These are phyloP conservation scores for Megalurothrips usitatus DNA, from an alignment of 2,888 invertebrate genomes.

Conservation along the genomic window DNA sequence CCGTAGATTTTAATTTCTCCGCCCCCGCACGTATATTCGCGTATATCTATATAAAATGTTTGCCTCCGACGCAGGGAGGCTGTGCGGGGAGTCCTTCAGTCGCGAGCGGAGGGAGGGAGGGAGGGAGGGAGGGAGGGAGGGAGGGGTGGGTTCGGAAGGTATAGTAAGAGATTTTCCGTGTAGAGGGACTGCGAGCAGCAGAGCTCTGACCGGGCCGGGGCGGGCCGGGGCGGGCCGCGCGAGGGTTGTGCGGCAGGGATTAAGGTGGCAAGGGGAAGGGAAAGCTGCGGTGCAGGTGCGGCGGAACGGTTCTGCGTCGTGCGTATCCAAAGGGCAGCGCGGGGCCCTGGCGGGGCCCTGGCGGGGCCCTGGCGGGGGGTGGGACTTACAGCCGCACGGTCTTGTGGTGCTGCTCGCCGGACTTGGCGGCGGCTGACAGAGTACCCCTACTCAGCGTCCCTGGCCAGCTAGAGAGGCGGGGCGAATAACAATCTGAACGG, in stretches of 20 bases:
- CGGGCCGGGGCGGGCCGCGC: background rate
- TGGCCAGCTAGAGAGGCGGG: too few species aligned
- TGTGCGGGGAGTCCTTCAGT: background rate
- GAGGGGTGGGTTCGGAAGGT: constrained; percentile 4
- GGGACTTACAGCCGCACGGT: too few species aligned
- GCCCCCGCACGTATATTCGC: background rate
- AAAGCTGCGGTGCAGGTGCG: background rate
- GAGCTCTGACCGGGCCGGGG: background rate
- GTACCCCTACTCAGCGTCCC: too few species aligned
- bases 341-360: too few species aligned
- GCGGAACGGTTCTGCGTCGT: background rate
- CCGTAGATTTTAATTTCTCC: constrained; percentile 15
- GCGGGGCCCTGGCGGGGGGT: too few species aligned
- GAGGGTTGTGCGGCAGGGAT: background rate
- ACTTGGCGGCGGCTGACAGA: too few species aligned
- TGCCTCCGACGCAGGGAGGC: background rate
- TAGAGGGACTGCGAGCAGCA: background rate
- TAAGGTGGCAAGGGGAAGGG: background rate
- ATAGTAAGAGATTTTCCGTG: constrained; percentile 24
- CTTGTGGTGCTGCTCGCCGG: too few species aligned
- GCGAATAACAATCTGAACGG: too few species aligned
- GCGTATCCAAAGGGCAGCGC: background rate
- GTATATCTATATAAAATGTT: too few species aligned
- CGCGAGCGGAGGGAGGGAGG: background rate
- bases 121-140: background rate